phyloP scores from a whole-genome alignment of 2,113 vertebrate genomes.

The Danionella cerebrum region DNA sequence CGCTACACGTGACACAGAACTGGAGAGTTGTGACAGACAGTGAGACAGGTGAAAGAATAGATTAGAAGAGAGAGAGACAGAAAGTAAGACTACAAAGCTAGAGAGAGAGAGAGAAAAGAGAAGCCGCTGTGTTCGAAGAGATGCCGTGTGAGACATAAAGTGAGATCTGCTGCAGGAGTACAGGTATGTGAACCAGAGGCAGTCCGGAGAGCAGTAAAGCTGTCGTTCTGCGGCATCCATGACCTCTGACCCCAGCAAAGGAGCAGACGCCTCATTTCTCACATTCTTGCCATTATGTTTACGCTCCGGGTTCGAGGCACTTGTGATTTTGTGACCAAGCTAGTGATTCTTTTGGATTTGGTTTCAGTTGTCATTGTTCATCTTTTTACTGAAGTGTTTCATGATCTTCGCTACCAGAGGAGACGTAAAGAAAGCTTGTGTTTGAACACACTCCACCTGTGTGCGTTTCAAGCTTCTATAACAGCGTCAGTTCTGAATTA shows the following conservation, averaged over 20 bases:
- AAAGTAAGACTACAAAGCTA: neutral
- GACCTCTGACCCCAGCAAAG: slow-evolving; percentile 92
- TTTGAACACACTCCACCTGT: too few species aligned
- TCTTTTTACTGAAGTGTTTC: too few species aligned
- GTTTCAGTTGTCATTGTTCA: too few species aligned
- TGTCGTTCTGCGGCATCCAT: slow-evolving; percentile 90
- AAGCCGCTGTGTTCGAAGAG: too few species aligned
- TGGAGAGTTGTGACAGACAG: slow-evolving; percentile 71
- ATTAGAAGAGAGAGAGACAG: neutral
- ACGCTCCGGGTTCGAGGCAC: slow-evolving; percentile 98
- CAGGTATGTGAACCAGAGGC: slow-evolving; percentile 62
- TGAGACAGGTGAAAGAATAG: neutral
- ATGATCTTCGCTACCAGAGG: too few species aligned
- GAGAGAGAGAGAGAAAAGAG: neutral
- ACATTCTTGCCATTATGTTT: slow-evolving; percentile 99
- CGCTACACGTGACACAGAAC: slow-evolving; percentile 47
- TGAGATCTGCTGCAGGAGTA: too few species aligned
- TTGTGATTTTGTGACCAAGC: slow-evolving; percentile 85
- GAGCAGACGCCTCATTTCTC: slow-evolving; percentile 94
- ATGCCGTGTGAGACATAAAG: too few species aligned
- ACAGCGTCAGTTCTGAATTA: too few species aligned
- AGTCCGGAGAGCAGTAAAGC: slow-evolving; percentile 24
- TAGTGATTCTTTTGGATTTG: too few species aligned
- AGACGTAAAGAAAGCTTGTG: too few species aligned
- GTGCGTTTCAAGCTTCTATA: too few species aligned